phyloP scores from a whole-genome alignment of 2,888 invertebrate genomes.

The Chymomyza fuscimana region DNA sequence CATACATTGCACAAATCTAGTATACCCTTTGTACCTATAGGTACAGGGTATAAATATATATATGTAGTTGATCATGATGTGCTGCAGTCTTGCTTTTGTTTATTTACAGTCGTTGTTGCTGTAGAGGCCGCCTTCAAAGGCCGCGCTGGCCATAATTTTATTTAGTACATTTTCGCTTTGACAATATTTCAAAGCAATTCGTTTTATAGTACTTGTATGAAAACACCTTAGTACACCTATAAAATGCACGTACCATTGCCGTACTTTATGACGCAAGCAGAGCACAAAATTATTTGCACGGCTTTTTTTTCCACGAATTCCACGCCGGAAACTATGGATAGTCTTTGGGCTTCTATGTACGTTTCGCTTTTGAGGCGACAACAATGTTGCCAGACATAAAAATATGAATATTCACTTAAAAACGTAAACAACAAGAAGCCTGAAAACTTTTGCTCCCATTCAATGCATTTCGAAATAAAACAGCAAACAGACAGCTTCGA shows the following conservation, averaged over 20 bases:
- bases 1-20: no score
- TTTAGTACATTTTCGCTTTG: slow-evolving; percentile 48
- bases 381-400: slow-evolving; percentile 74
- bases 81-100: slow-evolving; percentile 32
- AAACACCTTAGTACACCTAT: slow-evolving; percentile 71
- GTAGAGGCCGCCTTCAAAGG: slow-evolving; percentile 47
- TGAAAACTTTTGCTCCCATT: slow-evolving; percentile 29
- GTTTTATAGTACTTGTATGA: slow-evolving; percentile 38
- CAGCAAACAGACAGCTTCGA: slow-evolving; percentile 14
- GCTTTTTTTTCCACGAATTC: slow-evolving; percentile 72
- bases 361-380: slow-evolving; percentile 54
- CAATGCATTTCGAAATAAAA: slow-evolving; percentile 10
- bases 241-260: slow-evolving; percentile 37
- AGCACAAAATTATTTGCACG: slow-evolving; percentile 22
- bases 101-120: slow-evolving; percentile 47
- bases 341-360: slow-evolving; percentile 16
- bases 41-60: no score
- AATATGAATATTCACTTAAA: slow-evolving; percentile 75
- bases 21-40: no score
- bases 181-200: slow-evolving; percentile 40
- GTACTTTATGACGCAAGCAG: neutral
- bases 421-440: slow-evolving; percentile 61
- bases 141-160: no score
- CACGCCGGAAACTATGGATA: slow-evolving; percentile 74
- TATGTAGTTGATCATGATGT: slow-evolving; percentile 23